Percentiles rank a stretch among this genome's conserved stretches.
Conservation (phyloP, 2,888 invertebrate genomes). For the Morpho helenor region DNA sequence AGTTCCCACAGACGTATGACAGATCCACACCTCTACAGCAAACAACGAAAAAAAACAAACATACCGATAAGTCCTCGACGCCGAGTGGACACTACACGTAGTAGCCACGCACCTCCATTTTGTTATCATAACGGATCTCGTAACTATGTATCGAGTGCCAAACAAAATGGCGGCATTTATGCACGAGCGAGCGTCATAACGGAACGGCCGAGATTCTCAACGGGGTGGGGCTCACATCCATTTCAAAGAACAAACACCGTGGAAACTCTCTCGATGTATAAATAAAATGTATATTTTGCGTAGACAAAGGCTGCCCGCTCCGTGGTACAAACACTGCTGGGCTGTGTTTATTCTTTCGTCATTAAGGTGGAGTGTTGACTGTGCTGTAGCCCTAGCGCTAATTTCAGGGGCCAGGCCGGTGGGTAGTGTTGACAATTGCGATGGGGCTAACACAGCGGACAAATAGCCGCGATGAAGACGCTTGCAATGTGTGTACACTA, state of each 20-base stretch:
- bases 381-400: constrained; percentile 57
- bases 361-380: constrained; percentile 69
- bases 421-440: constrained; percentile 43
- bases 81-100: constrained; percentile 38
- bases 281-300: constrained; percentile 71
- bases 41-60: constrained; percentile 55
- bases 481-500: too few relatives aligned
- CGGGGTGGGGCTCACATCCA: constrained; percentile 60
- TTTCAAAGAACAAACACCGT: constrained; percentile 71
- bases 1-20: constrained; percentile 1
- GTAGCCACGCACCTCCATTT: constrained; percentile 43
- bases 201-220: constrained; percentile 38
- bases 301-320: constrained; percentile 65
- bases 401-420: constrained; percentile 56
- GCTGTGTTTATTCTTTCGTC: constrained; percentile 70
- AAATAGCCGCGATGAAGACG: too few relatives aligned
- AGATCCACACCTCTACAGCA: constrained; percentile 34
- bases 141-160: constrained; percentile 34
- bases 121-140: constrained; percentile 58
- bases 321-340: constrained; percentile 51
- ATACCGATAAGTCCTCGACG: constrained; percentile 42
- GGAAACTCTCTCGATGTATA: constrained; percentile 71
- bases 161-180: constrained; percentile 55
- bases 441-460: constrained; percentile 28
- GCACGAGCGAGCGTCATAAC: constrained; percentile 43